Evolutionary conservation across 2,797 vertebrate species (phyloP), one percentile per base, ranked within the genome.

Genomic region (Tamandua tetradactyla): DNA sequence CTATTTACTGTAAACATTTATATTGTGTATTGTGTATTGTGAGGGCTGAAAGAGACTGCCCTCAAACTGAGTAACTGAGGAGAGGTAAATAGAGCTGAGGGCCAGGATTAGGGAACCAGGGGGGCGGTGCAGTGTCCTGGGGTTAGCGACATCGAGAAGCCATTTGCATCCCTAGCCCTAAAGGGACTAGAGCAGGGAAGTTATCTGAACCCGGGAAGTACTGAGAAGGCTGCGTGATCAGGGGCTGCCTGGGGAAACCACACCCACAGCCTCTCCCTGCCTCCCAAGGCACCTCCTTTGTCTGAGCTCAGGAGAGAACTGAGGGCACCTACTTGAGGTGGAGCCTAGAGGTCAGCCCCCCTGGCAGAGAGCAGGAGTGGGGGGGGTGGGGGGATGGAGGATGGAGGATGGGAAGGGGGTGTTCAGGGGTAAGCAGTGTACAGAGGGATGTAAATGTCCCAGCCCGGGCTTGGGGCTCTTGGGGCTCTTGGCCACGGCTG

Each of bases 271-370:
- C 20, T 59, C 2, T 15, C 30, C 69, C 66, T 25, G 12, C 32
- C 61, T 12, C 10, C 1, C 0, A 2, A 15, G 0, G 8, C 3
- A 32, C 23, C 61, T 80, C 17, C 20, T 2, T 11, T 3, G 10
- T 30, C 82, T 13, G 57, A 49, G 66, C 71, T 87, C 30, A 37
- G 37, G 8, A 37, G 35, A 74, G 13, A 90, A 59, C 32, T n/a
- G 20, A 7, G 12, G 44, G 22, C 10, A 13, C 32, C 76, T 52
- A 30, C 76, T 59, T 40, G 52, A 74, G 23, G 59, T 14, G 1
- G 37, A 13, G 59, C 10, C 0, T 4, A 8, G 47, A n/a, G 15
- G 59, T 35, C 66, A 25, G 55, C 62, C 23, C 37, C 55, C 20
- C 25, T 52, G 55, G 15, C 57, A 5, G 32, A 82, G 18, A 40